phyloP scores from a whole-genome alignment of 1,140 invertebrate species.

The Mamestra configurata region DNA sequence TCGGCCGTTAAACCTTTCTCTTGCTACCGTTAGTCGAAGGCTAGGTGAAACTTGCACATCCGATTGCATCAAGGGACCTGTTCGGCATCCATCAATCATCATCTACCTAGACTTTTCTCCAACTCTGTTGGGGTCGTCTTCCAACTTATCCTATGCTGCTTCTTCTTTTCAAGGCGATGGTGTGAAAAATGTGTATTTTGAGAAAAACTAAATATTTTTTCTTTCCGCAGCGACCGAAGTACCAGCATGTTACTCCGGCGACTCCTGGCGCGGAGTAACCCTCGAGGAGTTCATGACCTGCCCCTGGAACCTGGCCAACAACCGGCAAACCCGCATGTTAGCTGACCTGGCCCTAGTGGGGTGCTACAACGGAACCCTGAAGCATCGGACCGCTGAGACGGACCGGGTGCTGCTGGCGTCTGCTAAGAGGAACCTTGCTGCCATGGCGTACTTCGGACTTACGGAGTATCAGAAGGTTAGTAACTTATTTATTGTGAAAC shows the following conservation, averaged over 20 bases:
- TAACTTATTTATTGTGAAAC: slow-evolving; percentile 4
- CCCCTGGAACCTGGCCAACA: slow-evolving; percentile 97
- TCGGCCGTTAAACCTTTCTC: no score
- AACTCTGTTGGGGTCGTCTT: no score
- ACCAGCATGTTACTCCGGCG: slow-evolving; percentile 92
- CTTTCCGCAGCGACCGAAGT: slow-evolving; percentile 90
- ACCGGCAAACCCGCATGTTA: slow-evolving; percentile 99
- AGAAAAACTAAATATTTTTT: neutral
- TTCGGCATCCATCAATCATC: no score
- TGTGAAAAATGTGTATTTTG: no score
- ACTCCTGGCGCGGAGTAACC: slow-evolving; percentile 90
- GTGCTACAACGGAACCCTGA: slow-evolving; percentile 96
- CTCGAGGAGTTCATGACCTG: slow-evolving; percentile 96
- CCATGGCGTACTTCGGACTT: slow-evolving; percentile 99
- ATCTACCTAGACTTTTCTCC: no score
- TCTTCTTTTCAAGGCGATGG: no score
- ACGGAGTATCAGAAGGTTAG: slow-evolving; percentile 97
- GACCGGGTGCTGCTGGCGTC: slow-evolving; percentile 97
- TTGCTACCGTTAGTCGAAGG: no score
- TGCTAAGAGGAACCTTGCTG: slow-evolving; percentile 97
- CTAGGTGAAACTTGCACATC: no score
- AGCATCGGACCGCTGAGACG: slow-evolving; percentile 94
- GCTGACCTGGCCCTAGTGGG: slow-evolving; percentile 97
- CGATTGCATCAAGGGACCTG: no score
- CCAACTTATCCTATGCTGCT: no score